These are phyloP conservation scores for Ceyx melanurus DNA, from an alignment of 2,113 vertebrate species.

Conservation along the genomic window DNA sequence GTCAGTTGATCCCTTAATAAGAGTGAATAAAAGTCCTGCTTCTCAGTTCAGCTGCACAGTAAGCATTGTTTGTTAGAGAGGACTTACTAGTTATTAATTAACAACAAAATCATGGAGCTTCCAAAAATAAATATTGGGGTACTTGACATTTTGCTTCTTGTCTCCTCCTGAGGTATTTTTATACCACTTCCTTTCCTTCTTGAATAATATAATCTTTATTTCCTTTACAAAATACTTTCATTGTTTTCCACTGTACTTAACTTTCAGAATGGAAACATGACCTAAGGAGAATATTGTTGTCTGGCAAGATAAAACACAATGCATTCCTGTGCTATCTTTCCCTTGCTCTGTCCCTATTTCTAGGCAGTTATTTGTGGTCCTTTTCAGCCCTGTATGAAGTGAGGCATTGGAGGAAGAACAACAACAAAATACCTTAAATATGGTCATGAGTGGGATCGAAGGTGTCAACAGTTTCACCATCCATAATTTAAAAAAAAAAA, in stretches of 20 bases:
- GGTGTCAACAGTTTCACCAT: neutral
- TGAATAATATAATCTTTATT: constrained; percentile 53
- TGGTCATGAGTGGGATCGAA: neutral
- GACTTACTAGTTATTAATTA: neutral
- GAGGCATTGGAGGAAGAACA: neutral
- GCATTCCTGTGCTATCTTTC: constrained; percentile 56
- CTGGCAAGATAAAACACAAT: constrained; percentile 70
- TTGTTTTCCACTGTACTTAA: constrained; percentile 59
- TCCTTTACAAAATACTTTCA: constrained; percentile 47
- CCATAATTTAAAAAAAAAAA: neutral
- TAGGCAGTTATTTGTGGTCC: constrained; percentile 36
- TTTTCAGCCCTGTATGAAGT: constrained; percentile 53
- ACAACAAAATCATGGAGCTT: neutral
- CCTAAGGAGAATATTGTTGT: constrained; percentile 64
- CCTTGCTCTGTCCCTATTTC: constrained; percentile 45
- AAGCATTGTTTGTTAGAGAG: neutral
- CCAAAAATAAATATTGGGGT: constrained; percentile 8
- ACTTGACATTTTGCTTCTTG: constrained; percentile 29
- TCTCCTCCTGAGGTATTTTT: constrained; percentile 26
- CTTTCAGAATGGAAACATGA: constrained; percentile 70
- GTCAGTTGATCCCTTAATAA: neutral
- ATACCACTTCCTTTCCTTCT: constrained; percentile 40
- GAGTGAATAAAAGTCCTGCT: neutral
- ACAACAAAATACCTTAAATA: neutral
- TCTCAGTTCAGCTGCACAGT: neutral